phyloP scores from a whole-genome alignment of 1,140 invertebrate genomes.

The Pseudomyrmex flavicornis region DNA sequence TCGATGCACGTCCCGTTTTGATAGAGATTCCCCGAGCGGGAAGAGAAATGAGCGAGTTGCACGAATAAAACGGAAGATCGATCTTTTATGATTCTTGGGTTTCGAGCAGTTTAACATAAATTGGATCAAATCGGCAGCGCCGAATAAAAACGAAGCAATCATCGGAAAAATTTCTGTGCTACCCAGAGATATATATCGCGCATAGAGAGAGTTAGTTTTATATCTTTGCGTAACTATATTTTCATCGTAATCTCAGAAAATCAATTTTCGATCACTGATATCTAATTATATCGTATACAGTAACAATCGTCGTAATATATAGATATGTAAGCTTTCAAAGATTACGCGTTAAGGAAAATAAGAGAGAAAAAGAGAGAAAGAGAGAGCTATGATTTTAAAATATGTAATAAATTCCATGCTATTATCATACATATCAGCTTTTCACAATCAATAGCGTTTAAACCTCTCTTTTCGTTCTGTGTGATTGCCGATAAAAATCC shows the following conservation, averaged over 20 bases:
- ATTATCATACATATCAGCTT: slow-evolving; percentile 16
- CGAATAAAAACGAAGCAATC: slow-evolving; percentile 40
- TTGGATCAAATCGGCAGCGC: slow-evolving; percentile 34
- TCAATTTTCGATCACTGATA: not conserved
- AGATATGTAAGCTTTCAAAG: not conserved
- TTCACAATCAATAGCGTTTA: slow-evolving; percentile 29
- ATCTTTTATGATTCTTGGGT: slow-evolving; percentile 38
- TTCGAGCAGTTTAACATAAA: slow-evolving; percentile 47
- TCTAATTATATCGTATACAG: not conserved
- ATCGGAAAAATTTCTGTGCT: slow-evolving; percentile 4
- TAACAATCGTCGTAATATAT: too few species aligned
- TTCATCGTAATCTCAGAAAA: slow-evolving; percentile 12
- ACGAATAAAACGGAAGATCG: slow-evolving; percentile 39
- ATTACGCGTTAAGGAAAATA: not conserved
- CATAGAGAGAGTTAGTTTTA: not conserved
- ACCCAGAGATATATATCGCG: not conserved
- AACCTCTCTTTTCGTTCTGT: slow-evolving; percentile 11
- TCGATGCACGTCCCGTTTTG: slow-evolving; percentile 50
- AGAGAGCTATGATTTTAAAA: not conserved
- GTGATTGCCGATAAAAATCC: slow-evolving; percentile 39
- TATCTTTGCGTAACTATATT: not conserved
- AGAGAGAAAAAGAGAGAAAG: too few species aligned
- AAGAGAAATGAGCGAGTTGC: slow-evolving; percentile 6
- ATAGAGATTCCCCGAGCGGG: slow-evolving; percentile 36
- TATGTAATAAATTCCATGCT: slow-evolving; percentile 25